phyloP scores from a whole-genome alignment of 2,888 invertebrate species.

The Cryptosula pallasiana region DNA sequence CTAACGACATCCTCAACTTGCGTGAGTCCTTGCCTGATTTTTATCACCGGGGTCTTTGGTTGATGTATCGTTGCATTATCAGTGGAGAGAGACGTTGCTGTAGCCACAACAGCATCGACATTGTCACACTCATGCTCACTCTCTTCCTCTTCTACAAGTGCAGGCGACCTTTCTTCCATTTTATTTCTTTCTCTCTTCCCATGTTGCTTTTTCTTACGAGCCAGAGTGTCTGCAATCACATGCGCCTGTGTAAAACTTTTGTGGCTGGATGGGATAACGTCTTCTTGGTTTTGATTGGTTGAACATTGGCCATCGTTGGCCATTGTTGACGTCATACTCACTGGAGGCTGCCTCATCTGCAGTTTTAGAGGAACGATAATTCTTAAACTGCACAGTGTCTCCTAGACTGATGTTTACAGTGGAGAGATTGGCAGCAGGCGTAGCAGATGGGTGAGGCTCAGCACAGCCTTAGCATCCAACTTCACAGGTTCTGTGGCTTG shows the following conservation, averaged over 20 bases:
- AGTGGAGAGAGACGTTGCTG: neutral
- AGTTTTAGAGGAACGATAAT: too few species aligned
- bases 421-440: neutral
- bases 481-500: conserved; percentile 32
- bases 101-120: neutral
- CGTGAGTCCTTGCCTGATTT: too few species aligned
- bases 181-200: neutral
- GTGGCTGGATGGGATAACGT: neutral
- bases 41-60: neutral
- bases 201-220: neutral
- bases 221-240: neutral
- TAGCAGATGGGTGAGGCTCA: conserved; percentile 24
- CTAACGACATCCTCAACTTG: too few species aligned
- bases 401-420: conserved; percentile 20
- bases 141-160: neutral
- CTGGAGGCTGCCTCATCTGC: too few species aligned
- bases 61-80: neutral
- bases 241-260: neutral
- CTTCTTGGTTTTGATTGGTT: neutral
- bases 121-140: neutral
- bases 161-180: neutral
- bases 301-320: too few species aligned
- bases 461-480: conserved; percentile 30
- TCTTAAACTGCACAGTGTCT: conserved; percentile 13
- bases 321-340: too few species aligned